Percentiles rank a stretch among this genome's conserved stretches.
phyloP scores from a whole-genome alignment of 2,888 invertebrate genomes.

The Drosophila formosana region DNA sequence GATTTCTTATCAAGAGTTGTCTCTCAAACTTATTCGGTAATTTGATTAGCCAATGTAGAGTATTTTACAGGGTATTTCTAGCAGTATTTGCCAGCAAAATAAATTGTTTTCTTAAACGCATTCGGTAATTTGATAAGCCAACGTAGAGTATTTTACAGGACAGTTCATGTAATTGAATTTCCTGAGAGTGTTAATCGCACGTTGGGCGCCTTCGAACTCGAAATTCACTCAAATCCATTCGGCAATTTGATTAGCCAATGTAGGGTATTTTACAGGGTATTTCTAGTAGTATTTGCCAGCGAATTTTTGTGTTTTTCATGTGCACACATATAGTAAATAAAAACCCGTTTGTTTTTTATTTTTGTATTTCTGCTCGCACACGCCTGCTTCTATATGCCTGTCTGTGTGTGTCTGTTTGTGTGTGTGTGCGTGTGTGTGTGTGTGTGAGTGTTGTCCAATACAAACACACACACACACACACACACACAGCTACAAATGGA shows the following conservation, averaged over 20 bases:
- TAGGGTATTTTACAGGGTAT: not conserved
- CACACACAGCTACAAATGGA: constrained; percentile 28
- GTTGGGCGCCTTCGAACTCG: too few relatives aligned
- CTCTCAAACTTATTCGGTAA: too few relatives aligned
- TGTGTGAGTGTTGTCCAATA: constrained; percentile 19
- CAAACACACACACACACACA: constrained; percentile 23
- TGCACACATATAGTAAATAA: constrained; percentile 15
- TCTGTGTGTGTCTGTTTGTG: constrained; percentile 9
- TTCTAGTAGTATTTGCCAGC: constrained; percentile 8
- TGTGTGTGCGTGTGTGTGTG: not conserved
- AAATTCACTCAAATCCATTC: too few relatives aligned
- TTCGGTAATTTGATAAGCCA: not conserved
- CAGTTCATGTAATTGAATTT: not conserved
- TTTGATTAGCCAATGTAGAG: not conserved
- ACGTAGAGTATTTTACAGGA: not conserved
- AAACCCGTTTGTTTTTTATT: not conserved
- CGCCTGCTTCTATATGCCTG: not conserved
- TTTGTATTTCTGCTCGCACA: constrained; percentile 10
- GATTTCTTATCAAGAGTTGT: constrained; percentile 9
- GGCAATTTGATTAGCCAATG: not conserved
- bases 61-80: not conserved
- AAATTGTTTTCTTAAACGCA: constrained; percentile 2
- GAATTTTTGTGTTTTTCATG: constrained; percentile 28
- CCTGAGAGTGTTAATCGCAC: too few relatives aligned
- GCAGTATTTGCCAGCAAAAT: constrained; percentile 11